phyloP scores from a whole-genome alignment of 2,888 invertebrate genomes.

The Eugnorisma glareosa region DNA sequence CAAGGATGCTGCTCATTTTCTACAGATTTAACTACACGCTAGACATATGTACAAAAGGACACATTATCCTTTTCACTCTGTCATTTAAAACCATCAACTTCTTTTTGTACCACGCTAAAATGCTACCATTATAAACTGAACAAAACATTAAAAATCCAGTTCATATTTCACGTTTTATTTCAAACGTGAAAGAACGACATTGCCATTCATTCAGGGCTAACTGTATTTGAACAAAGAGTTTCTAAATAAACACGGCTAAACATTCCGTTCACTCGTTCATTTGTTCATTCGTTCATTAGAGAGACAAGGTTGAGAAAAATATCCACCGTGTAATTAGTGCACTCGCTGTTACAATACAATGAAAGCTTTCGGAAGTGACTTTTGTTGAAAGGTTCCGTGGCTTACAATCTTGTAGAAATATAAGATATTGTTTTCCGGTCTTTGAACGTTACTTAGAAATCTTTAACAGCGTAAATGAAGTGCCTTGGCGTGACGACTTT shows the following conservation, averaged over 20 bases:
- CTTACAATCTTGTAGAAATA: conserved; percentile 19
- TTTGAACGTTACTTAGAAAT: conserved; percentile 22
- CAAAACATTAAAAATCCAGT: conserved; percentile 55
- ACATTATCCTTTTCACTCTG: conserved; percentile 42
- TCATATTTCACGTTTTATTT: conserved; percentile 62
- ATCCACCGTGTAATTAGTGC: conserved; percentile 60
- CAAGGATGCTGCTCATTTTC: conserved; percentile 28
- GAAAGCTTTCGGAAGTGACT: conserved; percentile 51
- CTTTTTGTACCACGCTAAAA: conserved; percentile 42
- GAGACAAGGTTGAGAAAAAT: conserved; percentile 63
- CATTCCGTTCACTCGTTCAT: conserved; percentile 62
- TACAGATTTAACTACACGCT: not conserved
- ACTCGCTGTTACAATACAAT: conserved; percentile 37
- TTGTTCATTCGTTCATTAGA: conserved; percentile 64
- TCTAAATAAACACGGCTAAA: conserved; percentile 61
- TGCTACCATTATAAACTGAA: conserved; percentile 40
- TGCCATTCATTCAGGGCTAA: conserved; percentile 58
- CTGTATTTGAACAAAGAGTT: conserved; percentile 63
- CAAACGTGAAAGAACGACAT: conserved; percentile 57
- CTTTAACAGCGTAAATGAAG: conserved; percentile 9
- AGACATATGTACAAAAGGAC: conserved; percentile 33
- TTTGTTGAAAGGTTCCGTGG: conserved; percentile 45
- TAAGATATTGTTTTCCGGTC: conserved; percentile 7
- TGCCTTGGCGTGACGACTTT: not conserved
- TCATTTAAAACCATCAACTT: conserved; percentile 44